These are phyloP conservation scores for Trochalopteron elliotii DNA, from an alignment of 2,113 vertebrate species.

Conservation along the genomic window DNA sequence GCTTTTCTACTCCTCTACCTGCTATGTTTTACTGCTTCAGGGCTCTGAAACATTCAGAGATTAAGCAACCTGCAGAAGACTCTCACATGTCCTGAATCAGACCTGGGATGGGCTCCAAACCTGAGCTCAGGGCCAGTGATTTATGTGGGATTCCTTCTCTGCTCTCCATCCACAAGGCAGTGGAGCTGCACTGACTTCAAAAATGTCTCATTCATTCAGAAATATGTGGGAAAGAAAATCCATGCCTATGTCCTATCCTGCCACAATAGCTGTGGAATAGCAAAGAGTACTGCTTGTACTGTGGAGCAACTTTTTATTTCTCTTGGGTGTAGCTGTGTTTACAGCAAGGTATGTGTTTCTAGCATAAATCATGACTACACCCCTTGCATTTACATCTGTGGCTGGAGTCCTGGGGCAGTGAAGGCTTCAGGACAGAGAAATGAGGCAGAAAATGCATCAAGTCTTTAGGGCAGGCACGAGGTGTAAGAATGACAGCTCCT, in stretches of 20 bases:
- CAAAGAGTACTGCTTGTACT: not conserved
- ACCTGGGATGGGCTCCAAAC: not conserved
- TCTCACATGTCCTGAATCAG: not conserved
- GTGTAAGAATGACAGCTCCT: not conserved
- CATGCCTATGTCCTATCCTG: not conserved
- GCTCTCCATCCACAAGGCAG: not conserved
- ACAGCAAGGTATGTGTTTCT: not conserved
- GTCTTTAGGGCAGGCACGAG: not conserved
- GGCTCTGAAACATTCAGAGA: not conserved
- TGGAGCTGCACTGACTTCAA: not conserved
- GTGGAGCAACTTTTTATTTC: not conserved
- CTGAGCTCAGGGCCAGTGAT: not conserved
- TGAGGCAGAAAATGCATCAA: not conserved
- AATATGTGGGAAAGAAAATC: not conserved
- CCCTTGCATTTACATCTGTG: not conserved
- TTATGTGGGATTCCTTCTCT: not conserved
- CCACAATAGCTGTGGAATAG: not conserved
- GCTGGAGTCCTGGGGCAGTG: not conserved
- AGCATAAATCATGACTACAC: not conserved
- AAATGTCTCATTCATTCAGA: not conserved
- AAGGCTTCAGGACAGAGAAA: not conserved
- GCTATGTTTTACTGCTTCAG: not conserved
- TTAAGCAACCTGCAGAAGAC: not conserved
- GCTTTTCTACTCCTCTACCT: not conserved
- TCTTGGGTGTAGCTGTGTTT: not conserved